Percentiles rank a stretch among this genome's conserved stretches.
These are phyloP conservation scores for Drosophila rufa DNA, from an alignment of 1,140 invertebrate genomes.

Conservation along the genomic window DNA sequence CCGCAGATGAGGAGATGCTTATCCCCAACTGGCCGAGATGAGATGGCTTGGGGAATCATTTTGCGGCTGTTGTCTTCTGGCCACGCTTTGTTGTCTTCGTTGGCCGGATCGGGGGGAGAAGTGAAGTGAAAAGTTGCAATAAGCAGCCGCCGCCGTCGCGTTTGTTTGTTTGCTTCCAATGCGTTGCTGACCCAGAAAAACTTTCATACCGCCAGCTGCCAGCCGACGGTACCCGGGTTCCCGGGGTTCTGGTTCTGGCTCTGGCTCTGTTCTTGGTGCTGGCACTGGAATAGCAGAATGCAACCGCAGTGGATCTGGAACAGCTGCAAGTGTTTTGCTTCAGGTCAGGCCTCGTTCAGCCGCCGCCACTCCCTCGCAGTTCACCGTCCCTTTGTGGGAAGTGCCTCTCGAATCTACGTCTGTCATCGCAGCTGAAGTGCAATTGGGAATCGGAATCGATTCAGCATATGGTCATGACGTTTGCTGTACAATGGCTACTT, in stretches of 20 bases:
- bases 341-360: constrained; percentile 30
- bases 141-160: constrained; percentile 33
- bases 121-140: constrained; percentile 58
- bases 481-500: constrained; percentile 72
- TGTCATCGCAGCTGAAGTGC: constrained; percentile 42
- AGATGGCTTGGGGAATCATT: constrained; percentile 65
- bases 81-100: constrained; percentile 61
- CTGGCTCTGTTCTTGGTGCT: background rate
- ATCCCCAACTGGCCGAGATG: constrained; percentile 59
- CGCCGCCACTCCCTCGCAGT: constrained; percentile 14
- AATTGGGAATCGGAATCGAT: constrained; percentile 37
- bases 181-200: constrained; percentile 84
- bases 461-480: constrained; percentile 69
- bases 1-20: constrained; percentile 56
- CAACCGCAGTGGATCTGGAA: constrained; percentile 52
- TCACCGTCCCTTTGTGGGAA: background rate
- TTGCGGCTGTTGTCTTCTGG: constrained; percentile 62
- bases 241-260: constrained; percentile 18
- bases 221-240: constrained; percentile 7
- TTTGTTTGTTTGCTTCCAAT: constrained; percentile 69
- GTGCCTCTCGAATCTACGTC: constrained; percentile 28
- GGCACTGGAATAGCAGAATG: constrained; percentile 28
- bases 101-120: constrained; percentile 3
- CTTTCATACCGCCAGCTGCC: constrained; percentile 66
- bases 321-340: constrained; percentile 77